phyloP scores from a whole-genome alignment of 2,113 vertebrate species.

The Platichthys stellatus region DNA sequence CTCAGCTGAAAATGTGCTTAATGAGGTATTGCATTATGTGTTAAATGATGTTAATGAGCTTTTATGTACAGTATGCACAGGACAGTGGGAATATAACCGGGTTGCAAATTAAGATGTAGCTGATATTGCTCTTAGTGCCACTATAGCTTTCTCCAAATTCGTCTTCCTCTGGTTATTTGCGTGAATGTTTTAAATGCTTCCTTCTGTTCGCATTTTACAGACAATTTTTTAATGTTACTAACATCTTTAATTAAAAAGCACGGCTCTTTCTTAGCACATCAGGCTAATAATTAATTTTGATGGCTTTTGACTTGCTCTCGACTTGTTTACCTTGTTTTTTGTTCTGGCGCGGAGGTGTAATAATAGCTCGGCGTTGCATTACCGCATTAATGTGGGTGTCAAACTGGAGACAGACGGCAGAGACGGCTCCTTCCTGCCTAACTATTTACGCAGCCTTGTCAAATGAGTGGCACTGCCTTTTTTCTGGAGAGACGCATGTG shows the following conservation, averaged over 20 bases:
- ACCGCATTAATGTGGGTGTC: constrained; percentile 49
- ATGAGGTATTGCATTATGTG: constrained; percentile 59
- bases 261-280: not conserved
- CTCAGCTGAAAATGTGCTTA: constrained; percentile 52
- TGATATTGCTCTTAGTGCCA: not conserved
- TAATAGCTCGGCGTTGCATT: constrained; percentile 34
- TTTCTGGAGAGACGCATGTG: constrained; percentile 36
- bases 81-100: not conserved
- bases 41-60: constrained; percentile 50
- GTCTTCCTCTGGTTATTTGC: not conserved
- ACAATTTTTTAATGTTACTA: not conserved
- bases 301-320: constrained; percentile 23
- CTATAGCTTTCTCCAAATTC: not conserved
- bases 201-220: not conserved
- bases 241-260: not conserved
- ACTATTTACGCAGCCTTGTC: not conserved
- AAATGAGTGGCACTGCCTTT: constrained; percentile 52
- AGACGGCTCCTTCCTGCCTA: constrained; percentile 31
- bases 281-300: constrained; percentile 18
- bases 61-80: constrained; percentile 13
- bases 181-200: not conserved
- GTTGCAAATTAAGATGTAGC: too few species aligned
- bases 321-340: constrained; percentile 12
- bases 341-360: constrained; percentile 1
- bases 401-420: constrained; percentile 30